Percentiles rank a stretch among this genome's conserved stretches.
phyloP scores from a whole-genome alignment of 2,797 vertebrate species.

The Jordanella pulchra region DNA sequence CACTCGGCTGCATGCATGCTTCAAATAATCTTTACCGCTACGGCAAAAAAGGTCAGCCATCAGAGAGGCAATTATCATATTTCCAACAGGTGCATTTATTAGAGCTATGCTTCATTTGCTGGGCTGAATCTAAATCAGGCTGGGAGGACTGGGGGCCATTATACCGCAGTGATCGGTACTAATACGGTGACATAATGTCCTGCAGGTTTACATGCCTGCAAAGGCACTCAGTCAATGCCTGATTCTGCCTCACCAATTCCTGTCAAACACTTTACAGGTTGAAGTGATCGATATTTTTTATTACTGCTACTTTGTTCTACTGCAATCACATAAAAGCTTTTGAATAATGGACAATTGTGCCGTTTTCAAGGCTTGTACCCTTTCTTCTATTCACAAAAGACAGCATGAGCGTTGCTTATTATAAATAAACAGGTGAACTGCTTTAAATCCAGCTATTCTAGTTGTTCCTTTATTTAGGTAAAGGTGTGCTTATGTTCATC shows the following conservation, averaged over 20 bases:
- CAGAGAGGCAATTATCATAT: slow-evolving; percentile 73
- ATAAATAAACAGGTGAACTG: slow-evolving; percentile 13
- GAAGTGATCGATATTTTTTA: slow-evolving; percentile 80
- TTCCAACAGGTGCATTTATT: slow-evolving; percentile 73
- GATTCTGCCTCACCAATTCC: slow-evolving; percentile 66
- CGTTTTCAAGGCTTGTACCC: slow-evolving; percentile 64
- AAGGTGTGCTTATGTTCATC: slow-evolving; percentile 9
- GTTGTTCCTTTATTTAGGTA: neutral
- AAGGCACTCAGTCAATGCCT: slow-evolving; percentile 75
- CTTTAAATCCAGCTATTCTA: neutral
- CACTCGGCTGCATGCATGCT: slow-evolving; percentile 34
- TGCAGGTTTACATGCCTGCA: slow-evolving; percentile 74
- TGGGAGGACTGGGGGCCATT: slow-evolving; percentile 41
- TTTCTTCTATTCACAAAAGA: slow-evolving; percentile 46
- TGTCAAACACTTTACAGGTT: slow-evolving; percentile 72
- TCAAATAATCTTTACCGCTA: slow-evolving; percentile 60
- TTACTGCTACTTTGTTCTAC: slow-evolving; percentile 76
- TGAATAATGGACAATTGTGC: slow-evolving; percentile 72
- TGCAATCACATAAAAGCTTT: slow-evolving; percentile 61
- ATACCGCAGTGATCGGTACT: slow-evolving; percentile 70
- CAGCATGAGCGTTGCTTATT: slow-evolving; percentile 9
- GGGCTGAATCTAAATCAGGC: slow-evolving; percentile 70
- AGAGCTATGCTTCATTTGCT: slow-evolving; percentile 67
- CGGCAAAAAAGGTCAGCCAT: slow-evolving; percentile 59
- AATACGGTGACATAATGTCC: slow-evolving; percentile 75